phyloP scores from a whole-genome alignment of 2,888 invertebrate genomes.

The Electrophaes corylata region DNA sequence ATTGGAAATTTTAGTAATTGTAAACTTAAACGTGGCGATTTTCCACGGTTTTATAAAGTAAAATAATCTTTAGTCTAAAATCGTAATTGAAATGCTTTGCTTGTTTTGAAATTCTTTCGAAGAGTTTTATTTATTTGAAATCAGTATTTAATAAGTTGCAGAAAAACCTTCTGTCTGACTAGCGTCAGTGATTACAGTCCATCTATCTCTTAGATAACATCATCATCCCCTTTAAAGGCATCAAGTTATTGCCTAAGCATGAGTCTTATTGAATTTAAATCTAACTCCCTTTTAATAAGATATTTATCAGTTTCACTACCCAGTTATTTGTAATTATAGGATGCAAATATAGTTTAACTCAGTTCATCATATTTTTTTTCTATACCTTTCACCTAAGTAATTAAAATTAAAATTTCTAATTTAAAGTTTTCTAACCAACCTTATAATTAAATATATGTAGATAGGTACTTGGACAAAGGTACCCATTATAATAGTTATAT shows the following conservation, averaged over 20 bases:
- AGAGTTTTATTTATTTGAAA: background rate
- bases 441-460: background rate
- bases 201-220: conserved; percentile 10
- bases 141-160: background rate
- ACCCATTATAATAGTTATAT: background rate
- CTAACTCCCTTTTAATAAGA: conserved; percentile 3
- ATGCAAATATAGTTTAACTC: too few species aligned
- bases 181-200: background rate
- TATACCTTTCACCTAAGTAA: background rate
- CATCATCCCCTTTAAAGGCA: conserved; percentile 12
- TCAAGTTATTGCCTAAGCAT: conserved; percentile 22
- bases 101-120: background rate
- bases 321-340: background rate
- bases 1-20: too few species aligned
- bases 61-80: too few species aligned
- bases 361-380: too few species aligned
- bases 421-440: background rate
- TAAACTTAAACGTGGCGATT: too few species aligned
- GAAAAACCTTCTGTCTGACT: background rate
- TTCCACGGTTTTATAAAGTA: too few species aligned
- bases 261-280: conserved; percentile 24
- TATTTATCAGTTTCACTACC: conserved; percentile 1
- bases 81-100: too few species aligned
- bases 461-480: background rate
- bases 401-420: background rate